Conservation (phyloP, 2,113 vertebrate species). For the Varanus komodoensis region DNA sequence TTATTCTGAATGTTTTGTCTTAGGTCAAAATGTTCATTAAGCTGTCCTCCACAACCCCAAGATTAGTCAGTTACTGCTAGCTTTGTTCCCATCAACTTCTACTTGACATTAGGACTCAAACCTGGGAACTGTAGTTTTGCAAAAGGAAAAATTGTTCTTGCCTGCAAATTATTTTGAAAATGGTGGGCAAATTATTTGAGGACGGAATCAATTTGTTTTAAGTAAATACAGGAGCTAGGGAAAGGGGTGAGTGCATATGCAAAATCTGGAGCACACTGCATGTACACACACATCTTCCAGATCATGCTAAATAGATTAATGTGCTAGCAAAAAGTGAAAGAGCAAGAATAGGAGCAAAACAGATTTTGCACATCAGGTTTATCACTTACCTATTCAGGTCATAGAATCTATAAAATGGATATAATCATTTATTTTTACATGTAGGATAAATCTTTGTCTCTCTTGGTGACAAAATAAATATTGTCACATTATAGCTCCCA, state of each 20-base stretch:
- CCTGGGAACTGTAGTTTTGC: neutral
- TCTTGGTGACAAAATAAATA: neutral
- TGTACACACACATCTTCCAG: neutral
- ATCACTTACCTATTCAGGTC: neutral
- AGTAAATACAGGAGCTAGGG: neutral
- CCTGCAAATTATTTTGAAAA: neutral
- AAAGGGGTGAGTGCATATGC: neutral
- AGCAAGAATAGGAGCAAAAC: neutral
- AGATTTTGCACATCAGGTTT: constrained; percentile 1
- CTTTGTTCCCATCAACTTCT: too few relatives aligned
- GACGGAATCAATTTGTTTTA: too few relatives aligned
- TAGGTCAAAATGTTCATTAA: too few relatives aligned
- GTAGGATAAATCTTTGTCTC: neutral
- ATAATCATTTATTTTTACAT: neutral
- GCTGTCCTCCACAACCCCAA: too few relatives aligned
- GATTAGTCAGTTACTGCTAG: too few relatives aligned
- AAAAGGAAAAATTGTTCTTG: neutral
- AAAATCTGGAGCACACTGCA: neutral
- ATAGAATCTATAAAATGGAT: neutral
- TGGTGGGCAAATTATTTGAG: neutral
- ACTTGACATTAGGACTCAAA: neutral
- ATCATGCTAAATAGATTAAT: neutral
- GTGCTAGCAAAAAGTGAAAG: neutral
- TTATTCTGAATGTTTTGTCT: too few relatives aligned
- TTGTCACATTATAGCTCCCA: neutral